Conservation (phyloP, 2,113 vertebrate genomes). For the Pseudois nayaur region DNA sequence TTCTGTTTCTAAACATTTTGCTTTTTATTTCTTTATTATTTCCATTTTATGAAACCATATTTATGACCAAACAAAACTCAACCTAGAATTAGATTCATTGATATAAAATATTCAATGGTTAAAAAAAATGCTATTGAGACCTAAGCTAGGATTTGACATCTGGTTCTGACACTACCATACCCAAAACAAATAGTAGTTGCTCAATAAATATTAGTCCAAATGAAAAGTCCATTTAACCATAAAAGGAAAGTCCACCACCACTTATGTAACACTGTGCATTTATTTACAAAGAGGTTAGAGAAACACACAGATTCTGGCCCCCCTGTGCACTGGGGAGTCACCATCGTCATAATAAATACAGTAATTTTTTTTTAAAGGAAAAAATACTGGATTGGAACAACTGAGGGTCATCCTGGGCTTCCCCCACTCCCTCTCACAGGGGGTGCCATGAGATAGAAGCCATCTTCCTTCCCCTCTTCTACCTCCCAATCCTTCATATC, state of each 20-base stretch:
- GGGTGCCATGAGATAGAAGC: conserved; percentile 19
- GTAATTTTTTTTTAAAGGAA: conserved; percentile 41
- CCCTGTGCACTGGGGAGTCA: conserved; percentile 63
- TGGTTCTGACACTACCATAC: neutral
- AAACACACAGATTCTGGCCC: conserved; percentile 71
- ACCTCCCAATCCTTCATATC: neutral
- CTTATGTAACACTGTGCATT: conserved; percentile 61
- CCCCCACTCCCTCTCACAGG: neutral
- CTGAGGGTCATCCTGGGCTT: conserved; percentile 48
- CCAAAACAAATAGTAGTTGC: neutral
- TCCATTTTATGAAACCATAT: neutral
- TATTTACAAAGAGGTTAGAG: conserved; percentile 77
- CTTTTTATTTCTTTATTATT: neutral
- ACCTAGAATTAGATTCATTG: neutral
- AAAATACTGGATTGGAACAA: conserved; percentile 54
- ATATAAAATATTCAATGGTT: neutral
- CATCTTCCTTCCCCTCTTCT: conserved; percentile 36
- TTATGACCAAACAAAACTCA: neutral
- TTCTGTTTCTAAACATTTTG: neutral
- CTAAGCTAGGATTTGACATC: neutral
- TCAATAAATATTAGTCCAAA: neutral
- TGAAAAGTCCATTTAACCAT: neutral
- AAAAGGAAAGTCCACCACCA: neutral
- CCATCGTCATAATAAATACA: conserved; percentile 77
- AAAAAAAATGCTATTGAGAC: neutral